These are phyloP conservation scores for Lepetodrilus schrolli DNA, from an alignment of 2,888 invertebrate species.

Conservation along the genomic window DNA sequence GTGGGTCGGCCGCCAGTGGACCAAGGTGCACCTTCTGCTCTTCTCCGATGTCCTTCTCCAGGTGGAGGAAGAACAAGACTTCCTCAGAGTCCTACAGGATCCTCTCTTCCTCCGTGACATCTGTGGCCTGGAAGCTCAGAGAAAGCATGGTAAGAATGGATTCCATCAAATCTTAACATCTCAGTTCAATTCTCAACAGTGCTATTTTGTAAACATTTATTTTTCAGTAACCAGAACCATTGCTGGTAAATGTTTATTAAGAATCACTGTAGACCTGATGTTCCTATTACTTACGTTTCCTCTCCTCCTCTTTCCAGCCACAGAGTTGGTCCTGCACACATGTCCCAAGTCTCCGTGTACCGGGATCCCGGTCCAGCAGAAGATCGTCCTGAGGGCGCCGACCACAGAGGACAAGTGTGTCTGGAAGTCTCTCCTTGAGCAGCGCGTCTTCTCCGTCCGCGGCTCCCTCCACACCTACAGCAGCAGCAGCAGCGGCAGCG, in stretches of 20 bases:
- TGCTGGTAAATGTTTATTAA: not conserved
- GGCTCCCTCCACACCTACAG: constrained; percentile 53
- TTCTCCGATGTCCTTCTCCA: constrained; percentile 68
- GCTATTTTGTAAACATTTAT: not conserved
- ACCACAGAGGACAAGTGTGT: constrained; percentile 67
- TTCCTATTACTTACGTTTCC: too few species aligned
- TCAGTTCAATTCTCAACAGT: not conserved
- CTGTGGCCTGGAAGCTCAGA: constrained; percentile 57
- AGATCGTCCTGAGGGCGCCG: constrained; percentile 58
- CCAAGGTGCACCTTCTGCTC: constrained; percentile 63
- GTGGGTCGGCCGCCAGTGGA: constrained; percentile 62
- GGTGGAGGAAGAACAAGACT: constrained; percentile 55
- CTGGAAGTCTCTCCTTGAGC: constrained; percentile 71
- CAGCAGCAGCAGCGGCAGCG: constrained; percentile 46
- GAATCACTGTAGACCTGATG: too few species aligned
- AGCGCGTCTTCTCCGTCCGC: constrained; percentile 57
- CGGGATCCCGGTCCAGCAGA: constrained; percentile 35
- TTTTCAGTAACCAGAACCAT: not conserved
- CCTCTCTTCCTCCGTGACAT: constrained; percentile 63
- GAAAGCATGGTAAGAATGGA: constrained; percentile 58
- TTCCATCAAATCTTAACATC: not conserved
- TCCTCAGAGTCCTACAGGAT: constrained; percentile 59
- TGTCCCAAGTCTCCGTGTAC: constrained; percentile 34
- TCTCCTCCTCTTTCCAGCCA: constrained; percentile 52
- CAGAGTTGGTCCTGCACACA: constrained; percentile 61